phyloP scores from a whole-genome alignment of 2,113 vertebrate genomes.

The Empidonax traillii region DNA sequence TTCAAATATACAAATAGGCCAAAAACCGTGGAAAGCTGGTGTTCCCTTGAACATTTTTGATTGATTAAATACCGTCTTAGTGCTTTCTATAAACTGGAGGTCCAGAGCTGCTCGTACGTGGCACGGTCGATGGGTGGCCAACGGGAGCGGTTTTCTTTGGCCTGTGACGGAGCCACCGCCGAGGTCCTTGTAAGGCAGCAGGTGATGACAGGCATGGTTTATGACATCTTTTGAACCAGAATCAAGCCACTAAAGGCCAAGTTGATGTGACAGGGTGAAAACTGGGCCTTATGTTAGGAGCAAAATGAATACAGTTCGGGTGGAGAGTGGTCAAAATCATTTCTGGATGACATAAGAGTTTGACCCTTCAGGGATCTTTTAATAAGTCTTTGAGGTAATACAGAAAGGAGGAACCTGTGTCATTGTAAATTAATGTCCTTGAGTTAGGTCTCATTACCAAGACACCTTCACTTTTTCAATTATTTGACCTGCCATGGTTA shows the following conservation, averaged over 20 bases:
- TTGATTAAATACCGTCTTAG: background rate
- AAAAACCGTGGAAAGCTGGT: background rate
- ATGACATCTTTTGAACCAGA: conserved; percentile 61
- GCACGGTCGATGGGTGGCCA: conserved; percentile 1
- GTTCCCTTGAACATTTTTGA: background rate
- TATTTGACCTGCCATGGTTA: conserved; percentile 61
- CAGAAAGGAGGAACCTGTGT: conserved; percentile 35
- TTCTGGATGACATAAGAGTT: conserved; percentile 54
- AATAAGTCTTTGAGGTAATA: conserved; percentile 39
- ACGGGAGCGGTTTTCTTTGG: conserved; percentile 41
- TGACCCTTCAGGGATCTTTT: conserved; percentile 47
- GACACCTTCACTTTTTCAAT: conserved; percentile 53
- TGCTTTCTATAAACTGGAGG: background rate
- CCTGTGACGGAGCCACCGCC: conserved; percentile 3
- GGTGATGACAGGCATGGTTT: conserved; percentile 60
- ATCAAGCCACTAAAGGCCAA: conserved; percentile 42
- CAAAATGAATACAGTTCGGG: background rate
- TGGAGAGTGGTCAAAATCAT: conserved; percentile 21
- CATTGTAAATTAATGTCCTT: conserved; percentile 61
- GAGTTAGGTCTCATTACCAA: conserved; percentile 48
- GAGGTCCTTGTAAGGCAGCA: conserved; percentile 60
- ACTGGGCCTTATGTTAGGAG: conserved; percentile 7
- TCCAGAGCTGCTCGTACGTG: background rate
- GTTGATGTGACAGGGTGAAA: conserved; percentile 53
- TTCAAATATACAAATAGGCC: background rate